A percentile compares a stretch with the other conserved stretches of the same genome.
Conservation (phyloP, 1,140 invertebrate species). For the Leptopilina boulardi region DNA sequence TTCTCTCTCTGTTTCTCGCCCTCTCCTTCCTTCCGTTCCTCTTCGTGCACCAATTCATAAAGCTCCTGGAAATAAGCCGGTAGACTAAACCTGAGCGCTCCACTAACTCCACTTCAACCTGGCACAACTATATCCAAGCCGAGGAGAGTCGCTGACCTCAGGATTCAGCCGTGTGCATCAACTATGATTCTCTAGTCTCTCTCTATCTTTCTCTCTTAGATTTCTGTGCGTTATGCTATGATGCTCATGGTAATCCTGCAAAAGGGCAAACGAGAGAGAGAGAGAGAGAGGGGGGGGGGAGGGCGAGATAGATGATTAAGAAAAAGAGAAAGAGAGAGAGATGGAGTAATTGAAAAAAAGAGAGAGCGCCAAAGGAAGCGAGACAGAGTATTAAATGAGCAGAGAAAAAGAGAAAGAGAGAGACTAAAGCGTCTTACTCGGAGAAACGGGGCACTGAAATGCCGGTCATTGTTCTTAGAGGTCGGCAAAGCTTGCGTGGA, state of each 20-base stretch:
- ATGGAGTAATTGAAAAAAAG: not conserved
- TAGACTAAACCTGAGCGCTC: conserved; percentile 69
- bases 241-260: conserved; percentile 71
- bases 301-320: not conserved
- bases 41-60: conserved; percentile 72
- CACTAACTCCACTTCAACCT: conserved; percentile 68
- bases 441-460: conserved; percentile 36
- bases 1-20: conserved; percentile 38
- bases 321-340: not conserved
- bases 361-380: not conserved
- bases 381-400: not conserved
- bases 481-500: conserved; percentile 24
- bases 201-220: not conserved
- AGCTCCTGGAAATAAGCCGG: conserved; percentile 63
- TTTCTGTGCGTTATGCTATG: conserved; percentile 63
- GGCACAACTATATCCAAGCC: conserved; percentile 30
- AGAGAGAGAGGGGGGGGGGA: conserved; percentile 37
- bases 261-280: conserved; percentile 54
- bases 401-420: conserved; percentile 33
- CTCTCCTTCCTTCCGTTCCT: conserved; percentile 55
- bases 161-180: conserved; percentile 74
- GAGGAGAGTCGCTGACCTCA: conserved; percentile 73
- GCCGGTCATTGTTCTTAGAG: conserved; percentile 33
- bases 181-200: conserved; percentile 61
- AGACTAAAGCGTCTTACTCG: not conserved